Evolutionary conservation across 2,888 invertebrate species (phyloP).

Genomic region (Dioctria rufipes): DNA sequence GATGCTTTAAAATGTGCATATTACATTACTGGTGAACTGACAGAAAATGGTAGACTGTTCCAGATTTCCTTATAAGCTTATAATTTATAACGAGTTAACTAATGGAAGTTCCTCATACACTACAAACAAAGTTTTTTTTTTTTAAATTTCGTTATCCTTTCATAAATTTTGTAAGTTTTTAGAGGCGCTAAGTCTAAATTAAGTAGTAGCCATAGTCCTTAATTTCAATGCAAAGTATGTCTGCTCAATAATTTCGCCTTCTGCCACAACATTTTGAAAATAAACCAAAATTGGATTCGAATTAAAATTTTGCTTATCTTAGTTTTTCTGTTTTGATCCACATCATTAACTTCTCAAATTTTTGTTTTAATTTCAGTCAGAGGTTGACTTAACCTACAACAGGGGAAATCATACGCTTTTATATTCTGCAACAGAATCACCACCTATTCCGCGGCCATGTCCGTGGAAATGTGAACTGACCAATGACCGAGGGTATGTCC

Average conservation of each 20-base stretch:
- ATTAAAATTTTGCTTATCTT: background rate
- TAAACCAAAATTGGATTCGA: background rate
- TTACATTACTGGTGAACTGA: too few relatives aligned
- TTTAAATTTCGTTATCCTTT: too few relatives aligned
- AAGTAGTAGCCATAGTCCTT: too few relatives aligned
- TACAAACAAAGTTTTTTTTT: too few relatives aligned
- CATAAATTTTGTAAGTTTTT: too few relatives aligned
- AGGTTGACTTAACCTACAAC: slow-evolving; percentile 67
- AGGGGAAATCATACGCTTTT: slow-evolving; percentile 71
- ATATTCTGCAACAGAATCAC: slow-evolving; percentile 65
- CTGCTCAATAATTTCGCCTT: background rate
- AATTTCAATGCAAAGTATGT: too few relatives aligned
- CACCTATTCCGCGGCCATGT: slow-evolving; percentile 75
- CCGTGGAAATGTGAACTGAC: slow-evolving; percentile 93
- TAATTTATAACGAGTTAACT: too few relatives aligned
- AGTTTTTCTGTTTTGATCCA: background rate
- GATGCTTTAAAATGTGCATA: too few relatives aligned
- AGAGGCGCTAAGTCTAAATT: too few relatives aligned
- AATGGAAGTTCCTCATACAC: too few relatives aligned
- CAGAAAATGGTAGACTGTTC: too few relatives aligned
- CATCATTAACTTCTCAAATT: background rate
- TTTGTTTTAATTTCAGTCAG: slow-evolving; percentile 63
- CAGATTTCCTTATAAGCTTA: too few relatives aligned
- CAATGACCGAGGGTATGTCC: slow-evolving; percentile 95
- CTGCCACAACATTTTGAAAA: background rate